Evolutionary conservation across 2,888 invertebrate species (phyloP), one percentile per base, ranked within the genome.

Genomic region (Phaonia tiefii): DNA sequence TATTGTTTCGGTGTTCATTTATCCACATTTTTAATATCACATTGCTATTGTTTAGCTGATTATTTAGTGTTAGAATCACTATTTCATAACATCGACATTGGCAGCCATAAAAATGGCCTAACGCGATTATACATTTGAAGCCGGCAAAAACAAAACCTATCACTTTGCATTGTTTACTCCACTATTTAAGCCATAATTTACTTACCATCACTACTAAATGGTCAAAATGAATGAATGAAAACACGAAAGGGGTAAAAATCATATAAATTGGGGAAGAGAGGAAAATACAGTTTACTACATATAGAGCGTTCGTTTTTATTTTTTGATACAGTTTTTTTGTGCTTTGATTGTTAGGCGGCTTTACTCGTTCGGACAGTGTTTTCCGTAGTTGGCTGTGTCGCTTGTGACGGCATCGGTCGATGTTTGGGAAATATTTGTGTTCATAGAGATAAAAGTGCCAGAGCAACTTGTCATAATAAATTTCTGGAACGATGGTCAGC

Each of bases 381-480:
- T 70, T 37, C 25, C 49, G 25, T 80, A n/a, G 76, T 17, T 83
- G 74, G 44, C 79, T 70, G 11, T 44, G 39, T 71, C 42, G 22
- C 8, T 31, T 31, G 60, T 82, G 79, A 67, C 83, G 83, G 76
- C 83, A 84, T 46, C 56, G 77, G 54, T 20, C 63, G 63, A 10
- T 60, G 60, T 60, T 37, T 60, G 69, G 76, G 84, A 85, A 85
- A 63, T 63, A 63, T 87, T 86, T 88, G 88, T 89, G 87, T 86
- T 86, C 83, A 85, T 82, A 84, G 85, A 87, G 89, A 89, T 89
- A 89, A 89, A 89, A 88, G 87, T 87, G 88, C 84, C 88, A 88
- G 86, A 86, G 86, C 86, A 88, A 89, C 89, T 89, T 89, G 88
- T 89, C 88, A 89, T 88, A 89, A 89, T 89, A 89, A 89, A 89